Conservation (phyloP, 2,797 vertebrate genomes). For the Rhynchotus rufescens region DNA sequence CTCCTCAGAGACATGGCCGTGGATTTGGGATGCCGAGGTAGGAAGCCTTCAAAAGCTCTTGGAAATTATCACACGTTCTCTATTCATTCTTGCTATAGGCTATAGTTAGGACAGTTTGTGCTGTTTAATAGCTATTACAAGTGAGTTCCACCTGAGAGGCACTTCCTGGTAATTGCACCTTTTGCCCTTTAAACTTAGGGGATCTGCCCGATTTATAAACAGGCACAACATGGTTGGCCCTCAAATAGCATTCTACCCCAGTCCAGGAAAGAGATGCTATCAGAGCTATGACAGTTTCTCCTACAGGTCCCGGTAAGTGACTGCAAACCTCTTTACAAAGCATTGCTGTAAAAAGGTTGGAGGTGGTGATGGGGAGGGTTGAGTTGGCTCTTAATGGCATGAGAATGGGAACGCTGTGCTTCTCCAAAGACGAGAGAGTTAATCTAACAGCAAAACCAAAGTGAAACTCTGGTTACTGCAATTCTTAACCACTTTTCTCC, state of each 20-base stretch:
- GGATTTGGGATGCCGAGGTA: constrained; percentile 87
- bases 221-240: constrained; percentile 84
- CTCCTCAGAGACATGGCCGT: constrained; percentile 78
- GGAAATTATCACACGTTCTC: fast-evolving
- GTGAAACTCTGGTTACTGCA: neutral
- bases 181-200: constrained; percentile 55
- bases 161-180: constrained; percentile 12
- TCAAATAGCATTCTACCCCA: constrained; percentile 86
- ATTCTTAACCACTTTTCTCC: neutral
- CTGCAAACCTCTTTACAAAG: neutral
- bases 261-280: constrained; percentile 85
- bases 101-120: neutral
- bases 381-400: neutral
- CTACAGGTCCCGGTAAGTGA: constrained; percentile 86
- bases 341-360: fast-evolving
- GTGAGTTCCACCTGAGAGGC: neutral
- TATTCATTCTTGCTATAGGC: neutral
- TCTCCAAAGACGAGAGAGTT: neutral
- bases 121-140: neutral
- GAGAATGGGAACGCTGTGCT: neutral
- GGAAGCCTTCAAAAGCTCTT: neutral
- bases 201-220: constrained; percentile 85
- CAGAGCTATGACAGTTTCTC: constrained; percentile 88
- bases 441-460: fast-evolving
- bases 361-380: neutral